Conservation (phyloP, 1,140 invertebrate species). For the Hyphantria cunea region DNA sequence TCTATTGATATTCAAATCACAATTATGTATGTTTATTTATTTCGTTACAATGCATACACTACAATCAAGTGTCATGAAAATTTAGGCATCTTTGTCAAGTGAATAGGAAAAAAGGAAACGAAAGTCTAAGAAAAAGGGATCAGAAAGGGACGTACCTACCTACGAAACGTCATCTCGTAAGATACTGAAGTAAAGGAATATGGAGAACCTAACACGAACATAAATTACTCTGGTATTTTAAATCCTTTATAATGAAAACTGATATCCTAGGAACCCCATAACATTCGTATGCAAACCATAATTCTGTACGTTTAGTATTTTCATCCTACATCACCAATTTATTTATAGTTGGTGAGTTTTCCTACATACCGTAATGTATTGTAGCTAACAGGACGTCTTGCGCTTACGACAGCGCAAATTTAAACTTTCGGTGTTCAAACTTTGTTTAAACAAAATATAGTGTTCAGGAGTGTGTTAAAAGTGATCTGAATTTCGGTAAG, state of each 20-base stretch:
- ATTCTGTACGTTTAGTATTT: conserved; percentile 17
- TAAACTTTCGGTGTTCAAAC: background rate
- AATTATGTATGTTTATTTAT: no score
- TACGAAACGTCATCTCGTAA: background rate
- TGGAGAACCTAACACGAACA: no score
- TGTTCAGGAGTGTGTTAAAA: background rate
- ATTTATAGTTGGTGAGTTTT: conserved; percentile 20
- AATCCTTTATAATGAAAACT: conserved; percentile 10
- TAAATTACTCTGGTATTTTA: no score
- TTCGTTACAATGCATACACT: no score
- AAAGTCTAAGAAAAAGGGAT: no score
- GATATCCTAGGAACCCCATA: conserved; percentile 4
- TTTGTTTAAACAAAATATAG: background rate
- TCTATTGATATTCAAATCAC: no score
- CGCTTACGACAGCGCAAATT: conserved; percentile 6
- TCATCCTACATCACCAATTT: conserved; percentile 10
- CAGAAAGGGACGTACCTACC: no score
- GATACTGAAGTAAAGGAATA: no score
- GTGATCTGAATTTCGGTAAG: background rate
- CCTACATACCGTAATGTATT: conserved; percentile 22
- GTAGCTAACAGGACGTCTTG: conserved; percentile 4
- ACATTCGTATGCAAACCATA: conserved; percentile 1
- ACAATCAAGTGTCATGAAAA: no score
- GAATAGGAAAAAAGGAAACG: no score
- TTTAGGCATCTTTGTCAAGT: no score